Conservation (phyloP, 1,140 invertebrate species). For the Telenomus remus region DNA sequence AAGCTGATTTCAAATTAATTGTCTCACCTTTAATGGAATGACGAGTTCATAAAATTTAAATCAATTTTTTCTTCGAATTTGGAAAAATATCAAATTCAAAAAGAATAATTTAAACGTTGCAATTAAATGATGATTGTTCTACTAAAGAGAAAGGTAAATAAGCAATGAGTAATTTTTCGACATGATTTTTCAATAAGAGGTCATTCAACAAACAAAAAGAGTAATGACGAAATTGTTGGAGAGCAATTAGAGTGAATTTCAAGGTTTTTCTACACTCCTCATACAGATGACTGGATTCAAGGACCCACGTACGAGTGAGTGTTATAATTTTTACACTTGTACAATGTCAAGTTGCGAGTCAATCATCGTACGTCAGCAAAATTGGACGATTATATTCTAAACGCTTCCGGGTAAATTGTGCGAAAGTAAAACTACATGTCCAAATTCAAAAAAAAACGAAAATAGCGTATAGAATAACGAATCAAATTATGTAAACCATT, state of each 20-base stretch:
- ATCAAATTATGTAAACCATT: no score
- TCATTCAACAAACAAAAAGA: slow-evolving; percentile 13
- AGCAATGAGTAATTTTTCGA: no score
- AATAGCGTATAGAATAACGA: no score
- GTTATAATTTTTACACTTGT: slow-evolving; percentile 34
- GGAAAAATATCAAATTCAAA: no score
- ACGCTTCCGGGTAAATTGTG: slow-evolving; percentile 35
- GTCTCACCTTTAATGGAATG: neutral
- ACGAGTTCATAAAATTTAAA: no score
- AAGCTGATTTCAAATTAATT: slow-evolving; percentile 34
- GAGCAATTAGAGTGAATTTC: slow-evolving; percentile 65
- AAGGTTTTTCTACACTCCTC: slow-evolving; percentile 60
- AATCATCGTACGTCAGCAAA: slow-evolving; percentile 33
- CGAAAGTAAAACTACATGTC: no score
- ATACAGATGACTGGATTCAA: slow-evolving; percentile 36
- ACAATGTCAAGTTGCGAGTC: slow-evolving; percentile 30
- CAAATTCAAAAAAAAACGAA: no score
- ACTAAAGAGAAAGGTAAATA: no score
- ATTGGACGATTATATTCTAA: slow-evolving; percentile 42
- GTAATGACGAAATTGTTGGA: slow-evolving; percentile 60
- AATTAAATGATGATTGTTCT: no score
- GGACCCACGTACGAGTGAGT: slow-evolving; percentile 24
- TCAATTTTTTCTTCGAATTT: no score
- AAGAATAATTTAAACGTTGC: no score
- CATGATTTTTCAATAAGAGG: no score